Evolutionary conservation across 2,888 invertebrate genomes (phyloP), one percentile per base, ranked within the genome.

Genomic region (Lymantria monacha): DNA sequence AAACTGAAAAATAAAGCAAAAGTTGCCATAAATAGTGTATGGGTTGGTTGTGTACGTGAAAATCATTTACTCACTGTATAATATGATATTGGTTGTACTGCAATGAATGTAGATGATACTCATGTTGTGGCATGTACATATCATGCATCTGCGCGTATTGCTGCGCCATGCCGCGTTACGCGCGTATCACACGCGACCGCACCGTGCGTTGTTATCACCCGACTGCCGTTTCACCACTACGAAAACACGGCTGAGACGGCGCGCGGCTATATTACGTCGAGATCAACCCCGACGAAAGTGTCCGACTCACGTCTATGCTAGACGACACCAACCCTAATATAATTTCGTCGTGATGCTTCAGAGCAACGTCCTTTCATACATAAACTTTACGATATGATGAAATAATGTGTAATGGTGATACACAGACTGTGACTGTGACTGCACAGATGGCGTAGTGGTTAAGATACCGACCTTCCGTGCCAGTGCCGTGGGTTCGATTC

Each of bases 131-230:
- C 51, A 80, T 13, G 61, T 77, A 84, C 3, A 22, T 22, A 14
- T 81, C 81, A 49, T 80, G 81, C n/a, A 75, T 67, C 5, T 77
- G 76, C 52, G 72, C 53, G 59, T 66, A 79, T 7, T 83, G 81
- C 49, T 75, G 76, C 65, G 83, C 72, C 84, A 85, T 83, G 50
- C 51, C 70, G 63, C 51, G 55, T 13, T n/a, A n/a, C 22, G 22
- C 22, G 22, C 22, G 22, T 3, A 11, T 13, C 43, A 42, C 46
- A 49, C 61, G 59, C 70, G 63, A 59, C 68, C 61, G 59, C 60
- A 41, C 53, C 54, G 57, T 49, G 55, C 68, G 52, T 48, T 63
- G 54, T 53, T 55, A 44, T 15, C 48, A 50, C 60, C 46, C 60
- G 58, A 72, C 72, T 61, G 63, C 31, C 31, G 55, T 15, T 41